Conservation (phyloP, 1,140 invertebrate species). For the Eriosoma lanigerum region DNA sequence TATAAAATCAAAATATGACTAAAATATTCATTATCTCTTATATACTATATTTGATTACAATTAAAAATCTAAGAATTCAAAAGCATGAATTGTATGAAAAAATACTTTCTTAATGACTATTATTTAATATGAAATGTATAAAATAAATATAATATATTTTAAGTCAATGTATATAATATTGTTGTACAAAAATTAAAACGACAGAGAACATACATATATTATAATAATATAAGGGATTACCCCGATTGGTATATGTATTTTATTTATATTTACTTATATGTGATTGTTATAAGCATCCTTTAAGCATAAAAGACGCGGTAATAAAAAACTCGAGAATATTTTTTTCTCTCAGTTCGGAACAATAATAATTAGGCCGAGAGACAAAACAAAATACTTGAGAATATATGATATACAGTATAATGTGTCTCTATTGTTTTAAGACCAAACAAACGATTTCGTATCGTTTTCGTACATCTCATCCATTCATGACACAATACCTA, state of each 20-base stretch:
- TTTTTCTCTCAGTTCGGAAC: constrained; percentile 1
- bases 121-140: too few species aligned
- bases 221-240: background rate
- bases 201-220: background rate
- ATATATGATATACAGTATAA: background rate
- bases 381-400: background rate
- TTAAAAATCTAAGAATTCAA: too few species aligned
- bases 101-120: too few species aligned
- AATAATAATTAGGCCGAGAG: constrained; percentile 23
- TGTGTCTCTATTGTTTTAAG: constrained; percentile 26
- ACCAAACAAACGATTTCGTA: constrained; percentile 32
- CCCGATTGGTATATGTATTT: background rate
- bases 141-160: too few species aligned
- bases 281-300: constrained; percentile 27
- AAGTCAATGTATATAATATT: too few species aligned
- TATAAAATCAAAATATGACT: too few species aligned
- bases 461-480: constrained; percentile 43
- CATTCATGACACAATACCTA: constrained; percentile 22
- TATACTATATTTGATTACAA: too few species aligned
- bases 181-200: background rate
- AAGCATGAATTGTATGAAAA: too few species aligned
- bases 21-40: too few species aligned
- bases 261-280: background rate
- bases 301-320: constrained; percentile 30
- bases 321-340: background rate